These are phyloP conservation scores for Lagorchestes hirsutus DNA, from an alignment of 2,797 vertebrate genomes.

Conservation along the genomic window DNA sequence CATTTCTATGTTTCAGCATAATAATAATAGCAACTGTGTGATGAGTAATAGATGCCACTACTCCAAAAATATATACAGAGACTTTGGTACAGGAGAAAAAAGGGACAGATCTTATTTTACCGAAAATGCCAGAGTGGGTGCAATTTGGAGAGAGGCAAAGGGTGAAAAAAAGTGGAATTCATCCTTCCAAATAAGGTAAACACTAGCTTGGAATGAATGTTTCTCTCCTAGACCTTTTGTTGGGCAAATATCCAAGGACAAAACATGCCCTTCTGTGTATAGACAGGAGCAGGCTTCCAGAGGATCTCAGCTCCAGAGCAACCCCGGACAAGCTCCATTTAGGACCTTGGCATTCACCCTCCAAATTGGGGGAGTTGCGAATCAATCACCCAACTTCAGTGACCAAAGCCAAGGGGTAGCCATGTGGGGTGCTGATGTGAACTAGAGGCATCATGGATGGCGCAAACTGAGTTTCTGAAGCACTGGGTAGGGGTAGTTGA, in stretches of 20 bases:
- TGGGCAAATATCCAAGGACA: not conserved
- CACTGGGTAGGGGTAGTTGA: not conserved
- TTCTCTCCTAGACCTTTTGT: not conserved
- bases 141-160: conserved; percentile 2
- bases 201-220: not conserved
- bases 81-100: not conserved
- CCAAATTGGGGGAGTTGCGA: not conserved
- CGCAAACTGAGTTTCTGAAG: not conserved
- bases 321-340: not conserved
- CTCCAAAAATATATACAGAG: conserved; percentile 22
- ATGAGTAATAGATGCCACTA: not conserved
- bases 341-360: not conserved
- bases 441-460: not conserved
- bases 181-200: conserved; percentile 4
- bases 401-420: not conserved
- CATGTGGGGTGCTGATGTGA: not conserved
- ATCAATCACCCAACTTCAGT: not conserved
- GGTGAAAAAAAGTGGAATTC: conserved; percentile 9
- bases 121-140: conserved; percentile 31
- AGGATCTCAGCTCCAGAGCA: not conserved
- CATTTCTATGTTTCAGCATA: conserved; percentile 28
- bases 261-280: not conserved
- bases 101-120: conserved; percentile 1
- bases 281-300: not conserved
- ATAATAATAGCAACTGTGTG: conserved; percentile 5